These are phyloP conservation scores for Trachelus tabidus DNA, from an alignment of 2,888 invertebrate genomes.

Conservation along the genomic window DNA sequence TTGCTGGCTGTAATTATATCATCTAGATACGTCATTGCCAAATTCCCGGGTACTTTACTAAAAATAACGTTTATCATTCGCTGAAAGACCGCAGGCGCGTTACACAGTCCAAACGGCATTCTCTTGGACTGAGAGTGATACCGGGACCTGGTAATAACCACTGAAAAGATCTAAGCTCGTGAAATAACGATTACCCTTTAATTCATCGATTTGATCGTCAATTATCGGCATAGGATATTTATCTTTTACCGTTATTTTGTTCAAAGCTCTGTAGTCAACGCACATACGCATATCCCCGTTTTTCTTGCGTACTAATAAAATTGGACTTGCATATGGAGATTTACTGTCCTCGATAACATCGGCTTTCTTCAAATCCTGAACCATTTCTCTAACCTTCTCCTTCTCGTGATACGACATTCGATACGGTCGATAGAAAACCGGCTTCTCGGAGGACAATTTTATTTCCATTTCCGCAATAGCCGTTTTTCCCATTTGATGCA, in stretches of 20 bases:
- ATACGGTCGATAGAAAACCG: constrained; percentile 42
- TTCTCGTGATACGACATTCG: constrained; percentile 37
- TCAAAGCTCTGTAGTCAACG: constrained; percentile 45
- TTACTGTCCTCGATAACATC: constrained; percentile 10
- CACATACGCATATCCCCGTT: constrained; percentile 36
- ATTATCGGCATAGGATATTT: constrained; percentile 54
- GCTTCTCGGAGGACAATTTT: constrained; percentile 29
- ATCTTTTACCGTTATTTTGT: constrained; percentile 46
- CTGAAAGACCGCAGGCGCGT: constrained; percentile 58
- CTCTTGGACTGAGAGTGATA: constrained; percentile 54
- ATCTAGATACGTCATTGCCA: constrained; percentile 35
- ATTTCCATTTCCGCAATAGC: constrained; percentile 38
- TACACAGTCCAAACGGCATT: constrained; percentile 59
- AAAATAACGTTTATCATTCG: constrained; percentile 48
- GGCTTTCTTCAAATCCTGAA: constrained; percentile 13
- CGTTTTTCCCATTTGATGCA: constrained; percentile 29
- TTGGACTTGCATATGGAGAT: constrained; percentile 33
- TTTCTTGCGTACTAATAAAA: constrained; percentile 35
- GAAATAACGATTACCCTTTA: constrained; percentile 44
- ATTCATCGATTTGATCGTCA: constrained; percentile 50
- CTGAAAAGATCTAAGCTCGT: constrained; percentile 47
- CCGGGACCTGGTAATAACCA: constrained; percentile 53
- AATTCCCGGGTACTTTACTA: constrained; percentile 22
- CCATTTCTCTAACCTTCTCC: constrained; percentile 30
- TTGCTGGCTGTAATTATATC: constrained; percentile 37